Evolutionary conservation across 2,797 vertebrate genomes (phyloP).

Genomic region (Mormyrops attenuatus): DNA sequence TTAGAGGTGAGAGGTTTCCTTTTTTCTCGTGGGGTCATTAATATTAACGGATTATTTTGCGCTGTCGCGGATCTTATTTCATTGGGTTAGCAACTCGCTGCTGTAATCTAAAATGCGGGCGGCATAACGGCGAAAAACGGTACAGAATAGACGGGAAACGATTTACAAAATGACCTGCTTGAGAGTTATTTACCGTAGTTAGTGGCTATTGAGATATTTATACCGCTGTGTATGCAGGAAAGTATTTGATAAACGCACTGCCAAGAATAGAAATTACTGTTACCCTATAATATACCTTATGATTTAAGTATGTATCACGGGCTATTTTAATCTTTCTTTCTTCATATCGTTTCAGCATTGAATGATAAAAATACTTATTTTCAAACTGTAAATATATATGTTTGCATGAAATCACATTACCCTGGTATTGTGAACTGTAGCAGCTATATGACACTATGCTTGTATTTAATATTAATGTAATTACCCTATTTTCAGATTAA

Average conservation of each 20-base stretch:
- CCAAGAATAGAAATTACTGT: background rate
- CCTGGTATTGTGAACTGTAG: background rate
- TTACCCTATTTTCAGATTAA: background rate
- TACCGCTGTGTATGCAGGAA: background rate
- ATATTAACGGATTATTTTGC: conserved; percentile 47
- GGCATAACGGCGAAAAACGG: conserved; percentile 47
- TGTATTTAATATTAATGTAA: background rate
- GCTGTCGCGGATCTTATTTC: conserved; percentile 57
- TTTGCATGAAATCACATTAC: background rate
- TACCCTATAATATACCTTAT: background rate
- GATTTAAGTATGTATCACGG: background rate
- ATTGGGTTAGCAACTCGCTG: conserved; percentile 47
- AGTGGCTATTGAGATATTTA: background rate
- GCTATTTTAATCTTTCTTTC: background rate
- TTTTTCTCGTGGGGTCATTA: conserved; percentile 52
- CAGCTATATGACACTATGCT: background rate
- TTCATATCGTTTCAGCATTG: background rate
- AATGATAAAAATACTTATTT: background rate
- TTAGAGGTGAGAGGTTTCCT: conserved; percentile 61
- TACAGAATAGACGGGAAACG: conserved; percentile 23
- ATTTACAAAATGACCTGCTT: conserved; percentile 15
- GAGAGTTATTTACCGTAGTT: background rate
- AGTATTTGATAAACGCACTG: background rate
- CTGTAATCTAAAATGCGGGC: conserved; percentile 50
- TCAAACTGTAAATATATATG: background rate